These are phyloP conservation scores for Montifringilla adamsi DNA, from an alignment of 2,113 vertebrate species.

Conservation along the genomic window DNA sequence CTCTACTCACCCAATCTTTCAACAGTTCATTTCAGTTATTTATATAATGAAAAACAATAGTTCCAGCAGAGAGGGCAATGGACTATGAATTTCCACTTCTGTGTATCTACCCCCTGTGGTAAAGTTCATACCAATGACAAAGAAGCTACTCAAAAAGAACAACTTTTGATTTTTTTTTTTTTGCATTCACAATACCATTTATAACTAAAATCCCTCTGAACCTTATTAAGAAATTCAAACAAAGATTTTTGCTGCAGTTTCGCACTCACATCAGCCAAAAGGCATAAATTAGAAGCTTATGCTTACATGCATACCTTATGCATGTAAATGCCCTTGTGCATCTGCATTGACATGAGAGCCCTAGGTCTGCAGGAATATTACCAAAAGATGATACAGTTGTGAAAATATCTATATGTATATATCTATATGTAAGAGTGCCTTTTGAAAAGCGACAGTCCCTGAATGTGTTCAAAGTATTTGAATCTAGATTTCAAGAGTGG, in stretches of 20 bases:
- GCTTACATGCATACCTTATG: not conserved
- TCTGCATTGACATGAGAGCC: not conserved
- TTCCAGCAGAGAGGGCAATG: slow-evolving; percentile 59
- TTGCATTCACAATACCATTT: not conserved
- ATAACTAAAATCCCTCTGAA: slow-evolving; percentile 17
- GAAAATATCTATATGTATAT: not conserved
- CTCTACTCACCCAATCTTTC: not conserved
- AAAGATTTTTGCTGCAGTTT: not conserved
- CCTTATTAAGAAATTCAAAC: slow-evolving; percentile 3
- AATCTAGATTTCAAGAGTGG: not conserved
- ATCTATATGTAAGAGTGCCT: not conserved
- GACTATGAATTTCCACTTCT: slow-evolving; percentile 43
- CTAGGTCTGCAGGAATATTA: not conserved
- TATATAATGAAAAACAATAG: slow-evolving; percentile 35
- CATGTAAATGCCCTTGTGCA: not conserved
- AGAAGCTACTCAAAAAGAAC: not conserved
- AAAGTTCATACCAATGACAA: slow-evolving; percentile 5
- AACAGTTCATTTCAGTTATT: slow-evolving; percentile 22
- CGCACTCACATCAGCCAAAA: not conserved
- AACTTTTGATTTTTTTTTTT: not conserved
- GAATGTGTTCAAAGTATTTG: not conserved
- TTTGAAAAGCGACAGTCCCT: not conserved
- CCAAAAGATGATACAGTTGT: fast-evolving
- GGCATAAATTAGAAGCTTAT: not conserved
- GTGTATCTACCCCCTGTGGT: not conserved